Evolutionary conservation across 2,797 vertebrate species (phyloP), one percentile per base, ranked within the genome.

Genomic region (Hyperoplus immaculatus): DNA sequence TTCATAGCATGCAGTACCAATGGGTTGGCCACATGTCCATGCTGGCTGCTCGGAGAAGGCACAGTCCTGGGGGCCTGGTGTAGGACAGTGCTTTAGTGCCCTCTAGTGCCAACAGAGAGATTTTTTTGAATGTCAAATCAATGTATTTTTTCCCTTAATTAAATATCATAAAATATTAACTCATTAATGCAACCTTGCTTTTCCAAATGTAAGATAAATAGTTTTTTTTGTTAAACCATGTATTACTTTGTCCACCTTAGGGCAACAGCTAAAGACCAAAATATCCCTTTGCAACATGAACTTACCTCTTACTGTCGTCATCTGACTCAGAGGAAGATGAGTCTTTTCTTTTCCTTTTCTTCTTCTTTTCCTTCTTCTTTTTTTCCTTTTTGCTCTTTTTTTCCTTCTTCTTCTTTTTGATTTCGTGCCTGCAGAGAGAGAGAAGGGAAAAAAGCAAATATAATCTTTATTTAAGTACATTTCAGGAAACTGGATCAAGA

Each of bases 351-450:
- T 93, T 93, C 57, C 88, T 93, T 68, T 95, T 96, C 60, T 95
- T 96, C 82, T 95, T 94, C 41, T 95, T 93, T 11, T 94, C 92
- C 72, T 94, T 95, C 79, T 97, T 97, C 72, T 96, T 96, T 45
- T 96, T 96, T 9, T 96, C 96, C 71, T 96, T 96, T n/a, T 95
- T 96, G 77, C 93, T 97, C 49, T 98, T 97, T 54, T 98, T 96
- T 56, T 97, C 97, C 73, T 94, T 97, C 86, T 94, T 94, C 74
- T 96, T 98, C 90, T 96, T 98, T 84, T 92, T 86, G 54, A 72
- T 81, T 4, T 96, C 96, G 0, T 83, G 86, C 43, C 96, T 98
- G 67, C 0, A 1, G 1, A 57, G 38, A 54, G 21, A 15, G 15
- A 74, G 64, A 18, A 18, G 74, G 64, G 8, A 16, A 42, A 39